Evolutionary conservation across 2,113 vertebrate species (phyloP).

Genomic region (Picathartes gymnocephalus): DNA sequence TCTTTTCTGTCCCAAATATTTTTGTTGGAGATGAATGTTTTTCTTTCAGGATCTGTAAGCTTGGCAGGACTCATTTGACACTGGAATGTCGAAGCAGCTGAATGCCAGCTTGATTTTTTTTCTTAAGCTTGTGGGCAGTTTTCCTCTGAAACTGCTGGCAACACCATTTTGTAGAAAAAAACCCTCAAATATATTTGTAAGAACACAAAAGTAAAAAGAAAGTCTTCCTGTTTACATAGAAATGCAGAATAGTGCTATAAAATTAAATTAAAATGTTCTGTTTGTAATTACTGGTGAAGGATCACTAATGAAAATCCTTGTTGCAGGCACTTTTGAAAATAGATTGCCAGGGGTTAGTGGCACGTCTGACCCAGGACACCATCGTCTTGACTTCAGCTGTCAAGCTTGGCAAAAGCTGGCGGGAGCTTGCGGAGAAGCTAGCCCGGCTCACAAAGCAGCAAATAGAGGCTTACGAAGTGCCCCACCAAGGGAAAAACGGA

Average conservation of each 20-base stretch:
- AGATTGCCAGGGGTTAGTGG: conserved; percentile 84
- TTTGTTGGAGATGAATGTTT: not conserved
- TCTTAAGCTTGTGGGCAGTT: not conserved
- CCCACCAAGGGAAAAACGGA: conserved; percentile 83
- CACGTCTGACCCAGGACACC: conserved; percentile 85
- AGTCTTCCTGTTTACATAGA: not conserved
- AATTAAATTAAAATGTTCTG: not conserved
- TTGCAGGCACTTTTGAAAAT: conserved; percentile 90
- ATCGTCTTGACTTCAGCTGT: conserved; percentile 91
- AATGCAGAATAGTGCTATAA: not conserved
- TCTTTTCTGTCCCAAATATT: not conserved
- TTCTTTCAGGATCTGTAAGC: not conserved
- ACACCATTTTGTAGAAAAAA: not conserved
- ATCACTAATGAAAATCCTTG: not conserved
- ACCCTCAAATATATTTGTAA: not conserved
- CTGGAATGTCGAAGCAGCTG: not conserved
- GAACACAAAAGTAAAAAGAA: not conserved
- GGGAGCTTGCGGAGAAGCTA: conserved; percentile 86
- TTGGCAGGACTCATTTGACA: not conserved
- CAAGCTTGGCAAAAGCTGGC: conserved; percentile 88
- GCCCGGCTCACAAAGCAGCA: conserved; percentile 85
- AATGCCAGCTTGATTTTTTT: not conserved
- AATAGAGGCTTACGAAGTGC: conserved; percentile 85
- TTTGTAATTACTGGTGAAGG: conserved; percentile 1
- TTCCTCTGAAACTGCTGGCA: not conserved